Conservation (phyloP, 2,888 invertebrate genomes). For the Allacma fusca region DNA sequence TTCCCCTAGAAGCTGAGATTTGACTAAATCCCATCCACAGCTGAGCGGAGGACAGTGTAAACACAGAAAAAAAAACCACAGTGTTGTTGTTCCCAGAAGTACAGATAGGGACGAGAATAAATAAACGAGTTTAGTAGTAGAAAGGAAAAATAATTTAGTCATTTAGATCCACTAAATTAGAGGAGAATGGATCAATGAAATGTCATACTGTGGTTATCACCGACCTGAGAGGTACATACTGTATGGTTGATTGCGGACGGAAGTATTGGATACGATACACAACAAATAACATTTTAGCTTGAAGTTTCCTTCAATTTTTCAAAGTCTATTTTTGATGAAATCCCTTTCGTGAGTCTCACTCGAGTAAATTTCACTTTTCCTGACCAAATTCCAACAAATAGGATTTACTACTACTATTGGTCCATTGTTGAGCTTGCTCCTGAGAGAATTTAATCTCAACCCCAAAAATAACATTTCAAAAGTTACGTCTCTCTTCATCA, state of each 20-base stretch:
- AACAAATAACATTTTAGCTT: not conserved
- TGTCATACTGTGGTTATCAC: constrained; percentile 1
- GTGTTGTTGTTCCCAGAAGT: not conserved
- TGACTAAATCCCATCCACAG: too few species aligned
- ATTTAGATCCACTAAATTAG: not conserved
- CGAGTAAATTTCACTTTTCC: constrained; percentile 4
- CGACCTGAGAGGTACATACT: not conserved
- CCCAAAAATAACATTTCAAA: too few species aligned
- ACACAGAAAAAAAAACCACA: too few species aligned
- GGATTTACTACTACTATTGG: too few species aligned
- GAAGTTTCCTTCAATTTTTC: not conserved
- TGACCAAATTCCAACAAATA: not conserved
- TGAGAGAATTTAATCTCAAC: too few species aligned
- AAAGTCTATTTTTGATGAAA: not conserved
- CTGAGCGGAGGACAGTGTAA: too few species aligned
- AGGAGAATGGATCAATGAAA: not conserved
- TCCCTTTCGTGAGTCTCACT: constrained; percentile 5
- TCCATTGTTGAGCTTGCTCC: too few species aligned
- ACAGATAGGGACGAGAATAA: not conserved
- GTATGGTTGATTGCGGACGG: not conserved
- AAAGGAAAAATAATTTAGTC: constrained; percentile 7
- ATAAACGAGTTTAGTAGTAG: not conserved
- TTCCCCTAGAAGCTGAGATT: too few species aligned
- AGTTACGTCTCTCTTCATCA: too few species aligned
- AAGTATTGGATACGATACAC: not conserved